Evolutionary conservation across 2,888 invertebrate species (phyloP).

Genomic region (Zaprionus obscuricornis): DNA sequence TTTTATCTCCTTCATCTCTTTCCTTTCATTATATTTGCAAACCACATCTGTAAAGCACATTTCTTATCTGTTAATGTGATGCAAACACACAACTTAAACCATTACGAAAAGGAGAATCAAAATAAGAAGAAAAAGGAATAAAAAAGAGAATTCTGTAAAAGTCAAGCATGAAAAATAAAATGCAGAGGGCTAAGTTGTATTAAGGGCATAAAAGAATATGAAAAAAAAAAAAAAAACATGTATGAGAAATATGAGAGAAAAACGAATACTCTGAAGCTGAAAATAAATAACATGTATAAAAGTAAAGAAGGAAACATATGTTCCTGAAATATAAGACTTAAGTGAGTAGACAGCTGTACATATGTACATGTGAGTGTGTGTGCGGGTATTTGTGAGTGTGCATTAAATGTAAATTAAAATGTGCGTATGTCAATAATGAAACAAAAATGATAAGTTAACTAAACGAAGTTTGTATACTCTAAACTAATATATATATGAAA

Average conservation of each 20-base stretch:
- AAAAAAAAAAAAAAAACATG: background rate
- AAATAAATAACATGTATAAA: conserved; percentile 31
- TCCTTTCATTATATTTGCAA: no score
- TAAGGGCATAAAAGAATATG: background rate
- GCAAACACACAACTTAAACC: conserved; percentile 19
- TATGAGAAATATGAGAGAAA: background rate
- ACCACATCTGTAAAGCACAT: conserved; percentile 18
- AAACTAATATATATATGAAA: no score
- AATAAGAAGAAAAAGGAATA: background rate
- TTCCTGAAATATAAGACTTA: conserved; percentile 26
- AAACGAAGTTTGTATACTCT: background rate
- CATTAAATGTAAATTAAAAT: conserved; percentile 47
- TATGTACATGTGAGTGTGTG: conserved; percentile 9
- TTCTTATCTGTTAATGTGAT: conserved; percentile 41
- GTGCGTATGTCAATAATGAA: conserved; percentile 9
- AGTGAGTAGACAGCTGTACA: conserved; percentile 23
- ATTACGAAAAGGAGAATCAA: background rate
- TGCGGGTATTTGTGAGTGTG: background rate
- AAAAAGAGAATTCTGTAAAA: background rate
- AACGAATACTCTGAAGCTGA: conserved; percentile 2
- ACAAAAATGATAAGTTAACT: background rate
- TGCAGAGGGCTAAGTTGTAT: conserved; percentile 6
- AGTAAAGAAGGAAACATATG: conserved; percentile 21
- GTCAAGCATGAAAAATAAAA: conserved; percentile 29
- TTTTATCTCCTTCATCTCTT: no score